A percentile compares a stretch with the other conserved stretches of the same genome.
Conservation (phyloP, 2,888 invertebrate genomes). For the Gastracanthus pulcherrimus region DNA sequence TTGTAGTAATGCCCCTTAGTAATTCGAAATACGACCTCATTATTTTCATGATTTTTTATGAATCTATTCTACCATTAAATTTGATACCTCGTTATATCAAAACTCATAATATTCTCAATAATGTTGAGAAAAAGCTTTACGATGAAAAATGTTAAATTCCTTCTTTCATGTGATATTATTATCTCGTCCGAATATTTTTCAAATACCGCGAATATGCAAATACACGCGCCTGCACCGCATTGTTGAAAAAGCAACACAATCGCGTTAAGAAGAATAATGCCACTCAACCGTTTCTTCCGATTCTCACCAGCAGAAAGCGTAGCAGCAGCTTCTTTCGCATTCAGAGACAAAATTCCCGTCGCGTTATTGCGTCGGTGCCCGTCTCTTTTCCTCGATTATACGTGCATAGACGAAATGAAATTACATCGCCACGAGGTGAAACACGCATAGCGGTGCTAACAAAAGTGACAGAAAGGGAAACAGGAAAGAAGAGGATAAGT, state of each 20-base stretch:
- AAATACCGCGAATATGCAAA: neutral
- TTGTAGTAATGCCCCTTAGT: no score
- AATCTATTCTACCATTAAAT: no score
- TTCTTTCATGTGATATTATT: neutral
- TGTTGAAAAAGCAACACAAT: no score
- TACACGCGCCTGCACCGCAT: no score
- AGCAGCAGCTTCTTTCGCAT: slow-evolving; percentile 32
- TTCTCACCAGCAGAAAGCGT: neutral
- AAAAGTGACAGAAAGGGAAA: neutral
- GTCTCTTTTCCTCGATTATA: slow-evolving; percentile 30
- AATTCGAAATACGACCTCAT: no score
- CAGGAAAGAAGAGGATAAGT: neutral
- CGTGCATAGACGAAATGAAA: slow-evolving; percentile 37
- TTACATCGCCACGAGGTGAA: slow-evolving; percentile 27
- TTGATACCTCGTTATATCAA: no score
- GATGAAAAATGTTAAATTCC: no score
- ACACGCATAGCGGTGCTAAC: neutral
- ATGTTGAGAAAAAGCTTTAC: no score
- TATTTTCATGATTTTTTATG: no score
- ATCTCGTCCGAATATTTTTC: no score
- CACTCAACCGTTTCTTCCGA: neutral
- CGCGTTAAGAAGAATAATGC: neutral
- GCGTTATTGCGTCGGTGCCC: slow-evolving; percentile 14
- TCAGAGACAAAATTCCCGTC: slow-evolving; percentile 52
- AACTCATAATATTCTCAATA: no score